Conservation (phyloP, 2,113 vertebrate species). For the Phaethornis superciliosus region DNA sequence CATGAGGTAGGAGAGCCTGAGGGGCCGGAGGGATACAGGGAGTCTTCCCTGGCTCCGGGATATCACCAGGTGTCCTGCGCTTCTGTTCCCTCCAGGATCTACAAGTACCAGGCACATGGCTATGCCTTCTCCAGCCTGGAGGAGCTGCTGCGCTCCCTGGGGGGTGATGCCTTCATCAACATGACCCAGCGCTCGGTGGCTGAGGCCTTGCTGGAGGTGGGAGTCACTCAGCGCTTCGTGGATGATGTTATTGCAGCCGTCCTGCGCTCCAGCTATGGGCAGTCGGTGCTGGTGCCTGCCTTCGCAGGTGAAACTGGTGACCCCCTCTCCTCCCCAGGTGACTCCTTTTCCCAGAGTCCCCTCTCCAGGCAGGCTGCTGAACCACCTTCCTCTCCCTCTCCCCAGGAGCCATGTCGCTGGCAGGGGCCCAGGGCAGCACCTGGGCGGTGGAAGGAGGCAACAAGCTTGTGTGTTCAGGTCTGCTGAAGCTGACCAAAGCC, state of each 20-base stretch:
- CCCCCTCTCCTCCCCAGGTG: not conserved
- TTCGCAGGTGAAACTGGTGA: constrained; percentile 84
- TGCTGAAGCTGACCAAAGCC: constrained; percentile 91
- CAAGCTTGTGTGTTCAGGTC: constrained; percentile 90
- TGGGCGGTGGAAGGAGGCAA: constrained; percentile 98
- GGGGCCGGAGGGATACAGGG: fast-evolving
- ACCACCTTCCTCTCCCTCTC: not conserved
- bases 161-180: constrained; percentile 91
- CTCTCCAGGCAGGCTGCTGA: fast-evolving
- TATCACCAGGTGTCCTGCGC: not conserved
- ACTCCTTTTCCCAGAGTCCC: fast-evolving
- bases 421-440: constrained; percentile 90
- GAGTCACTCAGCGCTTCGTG: constrained; percentile 93
- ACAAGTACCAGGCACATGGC: constrained; percentile 96
- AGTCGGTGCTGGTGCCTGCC: constrained; percentile 92
- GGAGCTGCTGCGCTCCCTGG: constrained; percentile 89
- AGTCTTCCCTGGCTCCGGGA: fast-evolving
- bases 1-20: constrained; percentile 84
- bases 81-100: constrained; percentile 80
- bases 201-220: constrained; percentile 91
- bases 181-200: constrained; percentile 92
- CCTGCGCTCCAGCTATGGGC: constrained; percentile 92
- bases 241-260: constrained; percentile 92
- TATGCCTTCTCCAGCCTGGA: constrained; percentile 94
- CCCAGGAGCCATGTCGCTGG: constrained; percentile 92